Conservation (phyloP, 2,888 invertebrate genomes). For the Cylloceria caligata region DNA sequence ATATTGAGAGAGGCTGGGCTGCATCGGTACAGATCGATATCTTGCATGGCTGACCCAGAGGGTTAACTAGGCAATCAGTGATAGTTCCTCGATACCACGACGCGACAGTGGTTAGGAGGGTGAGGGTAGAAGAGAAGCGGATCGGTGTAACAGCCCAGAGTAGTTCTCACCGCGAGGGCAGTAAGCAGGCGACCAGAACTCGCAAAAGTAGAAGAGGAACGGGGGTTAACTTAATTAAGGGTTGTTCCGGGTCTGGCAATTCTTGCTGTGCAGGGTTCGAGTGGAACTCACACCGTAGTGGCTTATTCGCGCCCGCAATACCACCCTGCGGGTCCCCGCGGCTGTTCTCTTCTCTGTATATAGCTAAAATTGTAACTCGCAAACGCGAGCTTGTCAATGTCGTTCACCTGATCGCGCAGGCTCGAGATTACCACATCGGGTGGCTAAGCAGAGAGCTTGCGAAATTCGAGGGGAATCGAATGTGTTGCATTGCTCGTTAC, state of each 20-base stretch:
- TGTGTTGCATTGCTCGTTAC: background rate
- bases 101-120: conserved; percentile 58
- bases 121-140: conserved; percentile 29
- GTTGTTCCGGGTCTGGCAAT: conserved; percentile 81
- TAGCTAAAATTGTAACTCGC: conserved; percentile 52
- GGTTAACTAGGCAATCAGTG: conserved; percentile 83
- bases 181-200: conserved; percentile 48
- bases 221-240: conserved; percentile 83
- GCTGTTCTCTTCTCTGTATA: conserved; percentile 29
- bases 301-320: conserved; percentile 58
- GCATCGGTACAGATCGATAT: conserved; percentile 78
- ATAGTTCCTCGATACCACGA: conserved; percentile 80
- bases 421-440: conserved; percentile 61
- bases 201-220: conserved; percentile 40
- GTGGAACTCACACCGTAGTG: conserved; percentile 72
- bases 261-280: conserved; percentile 66
- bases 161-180: conserved; percentile 45
- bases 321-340: conserved; percentile 15
- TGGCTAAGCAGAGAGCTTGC: conserved; percentile 66
- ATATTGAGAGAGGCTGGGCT: conserved; percentile 28
- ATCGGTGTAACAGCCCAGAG: conserved; percentile 44
- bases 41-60: conserved; percentile 80
- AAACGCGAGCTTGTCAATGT: conserved; percentile 59
- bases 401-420: conserved; percentile 58
- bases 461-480: conserved; percentile 52